These are phyloP conservation scores for Neotragus moschatus DNA, from an alignment of 2,113 vertebrate genomes.

Conservation along the genomic window DNA sequence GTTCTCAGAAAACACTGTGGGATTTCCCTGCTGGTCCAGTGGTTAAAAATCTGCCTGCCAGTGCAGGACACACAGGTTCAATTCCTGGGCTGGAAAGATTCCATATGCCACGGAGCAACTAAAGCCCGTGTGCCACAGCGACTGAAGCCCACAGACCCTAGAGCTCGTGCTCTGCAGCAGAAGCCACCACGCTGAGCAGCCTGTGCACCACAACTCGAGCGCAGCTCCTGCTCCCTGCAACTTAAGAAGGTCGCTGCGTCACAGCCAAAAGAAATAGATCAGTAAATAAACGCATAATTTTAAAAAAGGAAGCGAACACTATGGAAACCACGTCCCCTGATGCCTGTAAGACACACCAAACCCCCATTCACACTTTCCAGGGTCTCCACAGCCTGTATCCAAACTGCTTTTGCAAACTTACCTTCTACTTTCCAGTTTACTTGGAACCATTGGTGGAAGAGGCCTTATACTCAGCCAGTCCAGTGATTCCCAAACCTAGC, in stretches of 20 bases:
- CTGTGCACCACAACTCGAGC: background rate
- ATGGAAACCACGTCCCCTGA: background rate
- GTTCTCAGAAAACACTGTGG: background rate
- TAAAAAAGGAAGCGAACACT: background rate
- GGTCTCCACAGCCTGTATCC: background rate
- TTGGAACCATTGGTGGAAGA: background rate
- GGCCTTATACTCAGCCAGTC: accelerated
- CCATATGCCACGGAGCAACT: background rate
- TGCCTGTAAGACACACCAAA: background rate
- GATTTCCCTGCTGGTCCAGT: background rate
- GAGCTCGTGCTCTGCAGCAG: background rate
- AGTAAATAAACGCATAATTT: background rate
- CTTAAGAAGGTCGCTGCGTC: background rate
- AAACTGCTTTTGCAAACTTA: background rate
- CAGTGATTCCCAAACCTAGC: background rate
- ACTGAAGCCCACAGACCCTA: background rate
- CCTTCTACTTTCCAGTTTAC: background rate
- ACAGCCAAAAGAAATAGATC: background rate
- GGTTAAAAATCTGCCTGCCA: background rate
- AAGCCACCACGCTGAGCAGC: background rate
- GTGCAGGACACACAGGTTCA: background rate
- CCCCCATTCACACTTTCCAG: background rate
- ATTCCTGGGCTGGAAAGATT: background rate
- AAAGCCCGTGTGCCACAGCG: background rate
- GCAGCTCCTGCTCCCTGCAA: background rate